Conservation (phyloP, 1,140 invertebrate genomes). For the Acromyrmex heyeri region DNA sequence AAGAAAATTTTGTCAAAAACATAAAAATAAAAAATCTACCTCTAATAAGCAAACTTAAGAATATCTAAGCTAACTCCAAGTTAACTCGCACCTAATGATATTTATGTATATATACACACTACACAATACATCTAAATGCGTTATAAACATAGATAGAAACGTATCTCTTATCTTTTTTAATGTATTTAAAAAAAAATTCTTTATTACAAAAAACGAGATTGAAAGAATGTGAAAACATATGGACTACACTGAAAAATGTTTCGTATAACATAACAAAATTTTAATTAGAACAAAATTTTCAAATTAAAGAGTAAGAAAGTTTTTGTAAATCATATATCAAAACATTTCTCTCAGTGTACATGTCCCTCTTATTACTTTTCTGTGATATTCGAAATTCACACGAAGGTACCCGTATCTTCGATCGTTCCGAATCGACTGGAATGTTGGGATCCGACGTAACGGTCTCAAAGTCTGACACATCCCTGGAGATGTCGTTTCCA, state of each 20-base stretch:
- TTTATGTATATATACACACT: not conserved
- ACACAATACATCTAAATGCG: not conserved
- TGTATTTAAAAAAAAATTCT: not conserved
- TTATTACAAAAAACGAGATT: not conserved
- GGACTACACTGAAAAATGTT: not conserved
- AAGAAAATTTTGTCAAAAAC: conserved; percentile 22
- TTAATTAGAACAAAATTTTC: too few relatives aligned
- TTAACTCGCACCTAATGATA: not conserved
- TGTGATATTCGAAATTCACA: not conserved
- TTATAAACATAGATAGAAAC: not conserved
- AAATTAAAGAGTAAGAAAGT: too few relatives aligned
- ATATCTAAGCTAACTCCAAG: not conserved
- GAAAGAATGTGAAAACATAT: not conserved
- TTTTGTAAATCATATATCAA: too few relatives aligned
- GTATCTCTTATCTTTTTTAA: not conserved
- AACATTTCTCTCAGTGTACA: too few relatives aligned
- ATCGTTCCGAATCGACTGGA: conserved; percentile 34
- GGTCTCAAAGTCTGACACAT: conserved; percentile 34
- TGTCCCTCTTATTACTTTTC: not conserved
- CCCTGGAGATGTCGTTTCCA: conserved; percentile 47
- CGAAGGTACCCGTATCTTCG: conserved; percentile 3
- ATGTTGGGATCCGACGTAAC: conserved; percentile 31
- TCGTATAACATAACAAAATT: too few relatives aligned
- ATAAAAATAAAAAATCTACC: conserved; percentile 10
- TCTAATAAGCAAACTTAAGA: not conserved